A percentile compares a stretch with the other conserved stretches of the same genome.
Evolutionary conservation across 2,888 invertebrate species (phyloP).

Genomic region (Chalcosyrphus nemorum): DNA sequence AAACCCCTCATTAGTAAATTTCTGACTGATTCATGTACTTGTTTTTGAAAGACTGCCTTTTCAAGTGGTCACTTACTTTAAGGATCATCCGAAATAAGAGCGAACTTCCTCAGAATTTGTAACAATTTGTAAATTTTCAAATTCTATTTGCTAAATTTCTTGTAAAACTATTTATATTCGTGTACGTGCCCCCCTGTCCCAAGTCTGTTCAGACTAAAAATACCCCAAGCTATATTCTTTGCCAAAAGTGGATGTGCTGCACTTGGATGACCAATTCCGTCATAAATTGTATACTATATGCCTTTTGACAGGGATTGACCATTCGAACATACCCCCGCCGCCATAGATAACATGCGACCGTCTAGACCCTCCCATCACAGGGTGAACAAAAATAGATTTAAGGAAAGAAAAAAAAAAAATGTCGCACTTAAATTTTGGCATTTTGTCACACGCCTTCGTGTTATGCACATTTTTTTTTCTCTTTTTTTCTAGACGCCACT

Average conservation of each 20-base stretch:
- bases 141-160: constrained; percentile 4
- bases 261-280: constrained; percentile 27
- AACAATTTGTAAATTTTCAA: constrained; percentile 12
- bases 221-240: neutral
- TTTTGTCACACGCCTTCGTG: constrained; percentile 54
- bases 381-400: constrained; percentile 36
- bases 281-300: neutral
- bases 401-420: neutral
- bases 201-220: neutral
- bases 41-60: neutral
- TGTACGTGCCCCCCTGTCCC: neutral
- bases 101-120: constrained; percentile 26
- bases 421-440: constrained; percentile 12
- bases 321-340: neutral
- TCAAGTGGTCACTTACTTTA: neutral
- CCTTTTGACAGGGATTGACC: neutral
- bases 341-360: constrained; percentile 26
- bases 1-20: neutral
- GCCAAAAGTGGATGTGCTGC: constrained; percentile 21
- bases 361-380: constrained; percentile 38
- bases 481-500: constrained; percentile 42
- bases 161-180: neutral
- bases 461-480: neutral
- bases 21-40: neutral
- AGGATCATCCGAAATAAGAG: neutral